Evolutionary conservation across 2,113 vertebrate genomes (phyloP), one percentile per base, ranked within the genome.

Genomic region (Corydoras maculifer): DNA sequence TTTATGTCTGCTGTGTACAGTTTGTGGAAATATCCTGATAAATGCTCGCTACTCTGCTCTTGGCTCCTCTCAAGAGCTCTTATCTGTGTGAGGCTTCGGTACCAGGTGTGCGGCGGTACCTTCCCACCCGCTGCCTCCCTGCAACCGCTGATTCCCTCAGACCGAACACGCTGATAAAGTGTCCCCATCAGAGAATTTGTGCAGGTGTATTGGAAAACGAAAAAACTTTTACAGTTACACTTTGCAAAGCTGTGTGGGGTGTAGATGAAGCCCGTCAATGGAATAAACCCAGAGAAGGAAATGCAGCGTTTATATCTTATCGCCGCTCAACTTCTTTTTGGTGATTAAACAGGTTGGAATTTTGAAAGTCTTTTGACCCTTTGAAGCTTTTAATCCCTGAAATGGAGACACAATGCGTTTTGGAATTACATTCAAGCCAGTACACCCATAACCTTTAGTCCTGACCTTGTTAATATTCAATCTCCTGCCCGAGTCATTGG

Each of bases 41-140:
- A 69, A 66, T 11, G 30, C 53, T 35, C 59, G 32, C 58, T 30
- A 51, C 65, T 70, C 3, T 9, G 32, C 54, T 76, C 63, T 75
- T 79, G 69, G 69, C 75, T 69, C 58, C 54, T 25, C 25, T 65
- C 55, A 30, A 70, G 76, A 73, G 68, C 70, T 78, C 58, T 80
- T 81, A 81, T 81, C 78, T 62, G 69, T 32, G 62, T 43, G 11
- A 67, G 67, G 68, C 64, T 75, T 73, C 69, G 48, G 78, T 81
- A 83, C 78, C 79, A 78, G 82, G 76, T 75, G 74, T 62, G 8
- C 67, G 59, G 62, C 69, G 76, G 76, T 77, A 81, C 79, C 74
- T 75, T 72, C 73, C 70, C 57, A 53, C 65, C 65, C 4, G 48
- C 43, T 61, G 53, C 60, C 74, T 70, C 54, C 50, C 29, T 69